A percentile compares a stretch with the other conserved stretches of the same genome.
phyloP scores from a whole-genome alignment of 2,113 vertebrate species.

The Desmodus rotundus region DNA sequence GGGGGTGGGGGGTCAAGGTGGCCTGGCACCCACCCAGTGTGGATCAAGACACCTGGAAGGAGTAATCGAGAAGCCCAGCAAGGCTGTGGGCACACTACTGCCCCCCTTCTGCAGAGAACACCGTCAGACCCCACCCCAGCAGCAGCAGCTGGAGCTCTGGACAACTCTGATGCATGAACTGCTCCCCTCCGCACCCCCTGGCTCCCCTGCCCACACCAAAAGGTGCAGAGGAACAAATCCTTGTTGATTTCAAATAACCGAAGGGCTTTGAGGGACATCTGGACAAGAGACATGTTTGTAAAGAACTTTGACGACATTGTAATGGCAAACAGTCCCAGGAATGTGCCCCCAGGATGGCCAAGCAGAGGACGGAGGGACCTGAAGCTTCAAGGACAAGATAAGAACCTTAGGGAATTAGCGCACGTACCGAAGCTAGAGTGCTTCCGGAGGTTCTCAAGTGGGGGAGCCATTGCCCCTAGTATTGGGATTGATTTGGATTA shows the following conservation, averaged over 20 bases:
- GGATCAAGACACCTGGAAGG: background rate
- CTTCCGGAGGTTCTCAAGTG: too few species aligned
- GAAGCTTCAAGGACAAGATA: background rate
- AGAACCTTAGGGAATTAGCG: background rate
- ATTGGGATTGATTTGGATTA: background rate
- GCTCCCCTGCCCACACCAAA: background rate
- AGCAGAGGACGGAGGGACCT: background rate
- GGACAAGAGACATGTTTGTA: background rate
- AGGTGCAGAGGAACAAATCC: background rate
- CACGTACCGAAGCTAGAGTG: fast-evolving
- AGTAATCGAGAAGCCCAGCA: background rate
- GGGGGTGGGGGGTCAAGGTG: too few species aligned
- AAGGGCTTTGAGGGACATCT: background rate
- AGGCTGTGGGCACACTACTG: background rate
- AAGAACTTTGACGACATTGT: background rate
- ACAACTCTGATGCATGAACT: fast-evolving
- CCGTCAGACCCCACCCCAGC: background rate
- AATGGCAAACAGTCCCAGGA: background rate
- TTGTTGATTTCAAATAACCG: background rate
- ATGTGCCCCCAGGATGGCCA: background rate
- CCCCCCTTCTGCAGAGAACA: background rate
- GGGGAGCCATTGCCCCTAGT: fast-evolving
- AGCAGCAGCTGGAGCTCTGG: background rate
- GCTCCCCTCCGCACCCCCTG: background rate
- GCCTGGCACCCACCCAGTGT: background rate